Evolutionary conservation across 2,113 vertebrate species (phyloP).

Genomic region (Tichodroma muraria): DNA sequence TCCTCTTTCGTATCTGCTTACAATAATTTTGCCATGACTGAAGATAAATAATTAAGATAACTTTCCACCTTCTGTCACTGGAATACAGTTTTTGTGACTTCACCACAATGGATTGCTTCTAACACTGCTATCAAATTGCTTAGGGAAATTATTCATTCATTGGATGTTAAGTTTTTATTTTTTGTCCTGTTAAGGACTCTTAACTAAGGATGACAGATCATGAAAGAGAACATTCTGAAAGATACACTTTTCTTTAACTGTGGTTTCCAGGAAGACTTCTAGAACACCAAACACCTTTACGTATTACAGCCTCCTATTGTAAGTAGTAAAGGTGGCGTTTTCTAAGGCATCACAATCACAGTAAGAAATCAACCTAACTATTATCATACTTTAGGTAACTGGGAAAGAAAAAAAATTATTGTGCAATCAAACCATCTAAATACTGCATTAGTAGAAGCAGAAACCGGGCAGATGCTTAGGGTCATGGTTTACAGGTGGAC

Average conservation of each 20-base stretch:
- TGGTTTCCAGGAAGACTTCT: not conserved
- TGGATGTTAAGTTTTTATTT: not conserved
- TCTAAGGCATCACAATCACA: not conserved
- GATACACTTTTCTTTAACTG: not conserved
- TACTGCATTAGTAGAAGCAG: not conserved
- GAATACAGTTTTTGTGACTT: not conserved
- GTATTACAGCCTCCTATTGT: not conserved
- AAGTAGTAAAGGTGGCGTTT: not conserved
- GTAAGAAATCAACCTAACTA: not conserved
- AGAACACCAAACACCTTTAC: not conserved
- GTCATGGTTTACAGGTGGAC: not conserved
- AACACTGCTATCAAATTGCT: not conserved
- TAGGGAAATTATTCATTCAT: not conserved
- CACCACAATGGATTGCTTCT: not conserved
- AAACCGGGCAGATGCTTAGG: not conserved
- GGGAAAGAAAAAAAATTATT: not conserved
- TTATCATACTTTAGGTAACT: not conserved
- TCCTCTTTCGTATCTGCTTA: not conserved
- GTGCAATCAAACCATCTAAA: not conserved
- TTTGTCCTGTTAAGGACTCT: not conserved
- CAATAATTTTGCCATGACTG: not conserved
- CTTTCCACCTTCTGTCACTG: not conserved
- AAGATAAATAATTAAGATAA: not conserved
- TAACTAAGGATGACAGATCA: not conserved
- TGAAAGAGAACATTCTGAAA: not conserved